Percentiles rank a stretch among this genome's conserved stretches.
These are phyloP conservation scores for Amblyopsis hoosieri DNA, from an alignment of 2,797 vertebrate species.

Conservation along the genomic window DNA sequence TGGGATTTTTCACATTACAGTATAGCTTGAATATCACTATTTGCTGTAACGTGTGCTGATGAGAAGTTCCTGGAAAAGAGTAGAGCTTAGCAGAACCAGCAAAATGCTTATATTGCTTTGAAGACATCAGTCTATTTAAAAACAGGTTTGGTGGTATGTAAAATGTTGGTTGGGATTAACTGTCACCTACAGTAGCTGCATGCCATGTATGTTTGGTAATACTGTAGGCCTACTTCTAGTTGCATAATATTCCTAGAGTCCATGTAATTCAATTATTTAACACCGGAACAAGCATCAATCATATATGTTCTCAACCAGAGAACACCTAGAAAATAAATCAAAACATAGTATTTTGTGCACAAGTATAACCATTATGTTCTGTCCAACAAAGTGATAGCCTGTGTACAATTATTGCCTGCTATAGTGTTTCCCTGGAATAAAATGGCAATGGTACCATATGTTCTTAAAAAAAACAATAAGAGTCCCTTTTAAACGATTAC, in stretches of 20 bases:
- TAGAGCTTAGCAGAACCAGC: not conserved
- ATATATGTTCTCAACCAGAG: not conserved
- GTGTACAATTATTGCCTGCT: not conserved
- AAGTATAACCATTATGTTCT: not conserved
- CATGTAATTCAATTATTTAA: not conserved
- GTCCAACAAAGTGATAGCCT: not conserved
- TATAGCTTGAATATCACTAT: not conserved
- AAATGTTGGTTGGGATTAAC: not conserved
- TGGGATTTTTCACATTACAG: not conserved
- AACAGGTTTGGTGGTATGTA: not conserved
- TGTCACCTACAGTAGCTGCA: no score
- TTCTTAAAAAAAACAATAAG: not conserved
- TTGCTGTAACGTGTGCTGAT: not conserved
- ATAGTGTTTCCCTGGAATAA: not conserved
- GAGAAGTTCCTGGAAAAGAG: not conserved
- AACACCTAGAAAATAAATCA: not conserved
- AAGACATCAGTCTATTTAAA: not conserved
- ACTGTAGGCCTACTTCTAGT: not conserved
- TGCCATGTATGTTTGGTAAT: no score
- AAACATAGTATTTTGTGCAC: not conserved
- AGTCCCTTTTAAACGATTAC: slow-evolving; percentile 9
- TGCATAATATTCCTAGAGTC: not conserved
- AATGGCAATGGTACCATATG: not conserved
- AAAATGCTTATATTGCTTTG: slow-evolving; percentile 1
- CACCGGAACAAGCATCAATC: not conserved